Conservation (phyloP, 2,888 invertebrate genomes). For the Heliconius ismenius region DNA sequence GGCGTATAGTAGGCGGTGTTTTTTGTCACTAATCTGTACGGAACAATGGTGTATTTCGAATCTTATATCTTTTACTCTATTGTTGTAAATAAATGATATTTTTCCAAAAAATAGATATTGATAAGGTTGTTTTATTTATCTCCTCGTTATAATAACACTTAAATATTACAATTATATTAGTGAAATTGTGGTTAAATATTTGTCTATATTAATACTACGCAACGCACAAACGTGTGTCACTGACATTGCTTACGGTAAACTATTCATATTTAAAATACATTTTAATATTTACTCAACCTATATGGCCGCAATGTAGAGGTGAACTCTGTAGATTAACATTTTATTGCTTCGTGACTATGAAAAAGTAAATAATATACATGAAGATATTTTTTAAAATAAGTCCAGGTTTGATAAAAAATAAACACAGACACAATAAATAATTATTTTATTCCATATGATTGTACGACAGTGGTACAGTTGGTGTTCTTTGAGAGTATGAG, state of each 20-base stretch:
- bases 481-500: conserved; percentile 86
- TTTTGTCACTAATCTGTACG: conserved; percentile 21
- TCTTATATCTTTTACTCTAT: conserved; percentile 52
- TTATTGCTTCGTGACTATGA: not conserved
- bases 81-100: conserved; percentile 57
- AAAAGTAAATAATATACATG: not conserved
- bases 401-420: not conserved
- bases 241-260: too few relatives aligned
- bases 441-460: conserved; percentile 38
- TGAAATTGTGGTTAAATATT: not conserved
- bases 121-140: conserved; percentile 4
- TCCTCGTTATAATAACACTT: not conserved
- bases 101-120: conserved; percentile 50
- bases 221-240: too few relatives aligned
- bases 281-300: not conserved
- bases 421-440: conserved; percentile 30
- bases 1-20: conserved; percentile 17
- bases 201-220: too few relatives aligned
- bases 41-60: conserved; percentile 37
- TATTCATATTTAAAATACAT: too few relatives aligned
- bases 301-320: not conserved
- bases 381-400: not conserved
- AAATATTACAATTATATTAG: not conserved
- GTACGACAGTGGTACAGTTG: conserved; percentile 76
- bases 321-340: too few relatives aligned